Conservation (phyloP, 2,888 invertebrate genomes). For the Noctua pronuba region DNA sequence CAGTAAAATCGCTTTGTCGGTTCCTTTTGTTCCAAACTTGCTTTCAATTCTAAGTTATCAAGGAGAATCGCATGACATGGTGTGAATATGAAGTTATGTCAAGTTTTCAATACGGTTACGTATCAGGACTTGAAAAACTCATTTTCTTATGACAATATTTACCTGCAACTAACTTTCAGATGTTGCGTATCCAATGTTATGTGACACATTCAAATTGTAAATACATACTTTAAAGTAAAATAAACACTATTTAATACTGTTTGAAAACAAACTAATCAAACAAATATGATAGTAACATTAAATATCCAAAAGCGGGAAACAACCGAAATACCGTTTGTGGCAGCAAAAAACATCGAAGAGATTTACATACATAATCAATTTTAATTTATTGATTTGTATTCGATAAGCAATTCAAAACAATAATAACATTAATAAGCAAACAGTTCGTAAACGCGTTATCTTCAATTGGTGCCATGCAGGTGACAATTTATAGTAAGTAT, state of each 20-base stretch:
- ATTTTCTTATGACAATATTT: not conserved
- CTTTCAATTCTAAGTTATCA: not conserved
- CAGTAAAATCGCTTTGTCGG: conserved; percentile 37
- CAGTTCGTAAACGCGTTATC: conserved; percentile 7
- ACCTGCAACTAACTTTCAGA: not conserved
- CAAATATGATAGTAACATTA: not conserved
- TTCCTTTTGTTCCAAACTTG: conserved; percentile 2
- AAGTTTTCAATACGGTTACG: not conserved
- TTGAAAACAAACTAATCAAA: conserved; percentile 16
- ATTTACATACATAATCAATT: conserved; percentile 34
- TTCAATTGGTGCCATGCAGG: not conserved
- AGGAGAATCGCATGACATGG: not conserved
- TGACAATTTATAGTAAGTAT: not conserved
- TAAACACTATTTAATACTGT: not conserved
- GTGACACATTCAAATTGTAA: not conserved
- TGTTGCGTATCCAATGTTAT: not conserved
- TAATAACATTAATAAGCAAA: not conserved
- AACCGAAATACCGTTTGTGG: conserved; percentile 5
- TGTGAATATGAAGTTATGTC: too few relatives aligned
- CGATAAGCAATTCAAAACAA: conserved; percentile 20
- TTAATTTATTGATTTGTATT: conserved; percentile 27
- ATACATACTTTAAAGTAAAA: not conserved
- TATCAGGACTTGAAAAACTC: not conserved
- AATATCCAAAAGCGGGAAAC: conserved; percentile 13
- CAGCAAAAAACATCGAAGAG: conserved; percentile 3